Base-by-base conservation (phyloP, 2,113 vertebrate species). In the Eudyptes chrysolophus region DNA sequence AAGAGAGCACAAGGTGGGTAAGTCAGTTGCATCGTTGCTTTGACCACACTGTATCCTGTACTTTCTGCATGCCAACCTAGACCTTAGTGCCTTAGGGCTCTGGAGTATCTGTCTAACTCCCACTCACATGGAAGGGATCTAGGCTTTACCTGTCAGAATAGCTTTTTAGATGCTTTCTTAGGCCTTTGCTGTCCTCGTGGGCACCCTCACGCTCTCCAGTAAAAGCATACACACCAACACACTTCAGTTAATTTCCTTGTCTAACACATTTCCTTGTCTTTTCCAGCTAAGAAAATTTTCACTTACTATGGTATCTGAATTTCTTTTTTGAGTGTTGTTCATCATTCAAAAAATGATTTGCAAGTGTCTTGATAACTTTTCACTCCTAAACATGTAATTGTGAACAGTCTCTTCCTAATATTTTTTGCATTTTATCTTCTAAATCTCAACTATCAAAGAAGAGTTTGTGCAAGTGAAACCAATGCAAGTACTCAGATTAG, bases 1-100 rank as follows among this genome's bases (percentile, higher is more conserved):
- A 44, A 84, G 25, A 54, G 8, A 51, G 29, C 16, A 40, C 25
- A 11, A 21, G 32, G 20, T 42, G 12, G 30, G 30, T 26, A 34
- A 65, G 24, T 40, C 74, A 27, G 30, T 54, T 7, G 2, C 27
- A 20, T 10, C 0, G 0, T 12, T 40, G 15, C 44, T 72, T 74
- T 81, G 69, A 46, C 24, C 25, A 38, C 19, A 5, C 0, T 2
- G 3, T 24, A 54, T 44, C 34, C 21, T 40, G 7, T 18, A 34
- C 58, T 83, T 91, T 58, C 71, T 66, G 30, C 3, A 0, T 29
- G 32, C 13, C n/a, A 55, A 21, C 22, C 17, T 22, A 46, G 24
- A 51, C 25, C 40, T 42, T 17, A n/a, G 46, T 29, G 7, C 24
- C 24, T 30, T 13, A 13, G 19, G 26, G 19, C 29, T 86, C 74